These are phyloP conservation scores for Mythimna pallens DNA, from an alignment of 2,888 invertebrate genomes.

Conservation along the genomic window DNA sequence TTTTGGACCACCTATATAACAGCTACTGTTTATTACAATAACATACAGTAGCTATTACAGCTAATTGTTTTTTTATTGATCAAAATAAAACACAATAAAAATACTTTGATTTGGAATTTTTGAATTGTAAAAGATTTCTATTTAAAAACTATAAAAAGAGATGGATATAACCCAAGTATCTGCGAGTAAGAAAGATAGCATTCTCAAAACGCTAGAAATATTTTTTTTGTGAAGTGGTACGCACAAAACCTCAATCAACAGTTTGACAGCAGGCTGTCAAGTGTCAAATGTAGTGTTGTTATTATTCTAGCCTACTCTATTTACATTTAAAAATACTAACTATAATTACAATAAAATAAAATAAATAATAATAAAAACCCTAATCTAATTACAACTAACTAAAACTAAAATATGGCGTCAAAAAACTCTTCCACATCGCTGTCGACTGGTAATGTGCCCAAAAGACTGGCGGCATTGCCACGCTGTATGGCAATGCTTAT, in stretches of 20 bases:
- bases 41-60: neutral
- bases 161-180: neutral
- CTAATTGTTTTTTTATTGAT: neutral
- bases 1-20: neutral
- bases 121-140: neutral
- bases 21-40: conserved; percentile 5
- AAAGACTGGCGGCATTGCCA: no score
- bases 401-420: no score
- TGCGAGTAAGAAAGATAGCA: conserved; percentile 17
- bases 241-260: neutral
- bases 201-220: neutral
- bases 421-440: no score
- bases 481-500: no score
- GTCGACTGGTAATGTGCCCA: no score
- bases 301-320: neutral
- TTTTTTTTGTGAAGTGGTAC: neutral
- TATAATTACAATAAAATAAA: no score
- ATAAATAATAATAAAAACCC: no score
- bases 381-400: no score
- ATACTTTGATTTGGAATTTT: conserved; percentile 28
- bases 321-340: no score
- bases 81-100: conserved; percentile 3
- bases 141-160: conserved; percentile 1
- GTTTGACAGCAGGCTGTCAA: neutral
- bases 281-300: no score